Conservation (phyloP, 2,888 invertebrate species). For the Scrobipalpa atriplicella region DNA sequence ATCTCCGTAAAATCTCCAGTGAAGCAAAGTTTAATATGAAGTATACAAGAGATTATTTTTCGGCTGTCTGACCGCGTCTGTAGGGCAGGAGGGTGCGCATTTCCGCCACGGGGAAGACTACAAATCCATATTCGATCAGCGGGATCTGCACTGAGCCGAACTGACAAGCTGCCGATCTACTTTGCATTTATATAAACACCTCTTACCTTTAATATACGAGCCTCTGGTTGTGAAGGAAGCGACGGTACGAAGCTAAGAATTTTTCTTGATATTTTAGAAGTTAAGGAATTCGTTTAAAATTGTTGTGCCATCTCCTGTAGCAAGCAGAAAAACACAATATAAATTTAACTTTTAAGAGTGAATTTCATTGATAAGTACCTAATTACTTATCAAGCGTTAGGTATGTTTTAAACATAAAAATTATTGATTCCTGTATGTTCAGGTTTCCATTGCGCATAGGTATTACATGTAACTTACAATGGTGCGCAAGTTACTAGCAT, state of each 20-base stretch:
- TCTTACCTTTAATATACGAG: conserved; percentile 71
- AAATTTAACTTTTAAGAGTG: too few species aligned
- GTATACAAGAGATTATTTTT: conserved; percentile 68
- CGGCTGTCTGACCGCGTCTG: conserved; percentile 75
- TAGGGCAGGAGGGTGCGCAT: conserved; percentile 65
- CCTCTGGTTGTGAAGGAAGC: conserved; percentile 47
- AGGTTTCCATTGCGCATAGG: too few species aligned
- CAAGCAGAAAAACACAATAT: too few species aligned
- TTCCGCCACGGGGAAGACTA: conserved; percentile 70
- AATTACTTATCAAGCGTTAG: too few species aligned
- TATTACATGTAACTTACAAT: too few species aligned
- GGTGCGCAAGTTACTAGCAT: too few species aligned
- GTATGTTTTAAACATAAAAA: too few species aligned
- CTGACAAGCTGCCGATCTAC: conserved; percentile 81
- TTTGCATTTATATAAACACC: conserved; percentile 83
- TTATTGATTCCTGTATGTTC: too few species aligned
- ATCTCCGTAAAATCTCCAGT: background rate
- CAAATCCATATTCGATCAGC: conserved; percentile 82
- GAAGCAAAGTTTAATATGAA: conserved; percentile 29
- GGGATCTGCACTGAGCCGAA: conserved; percentile 77
- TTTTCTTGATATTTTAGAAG: conserved; percentile 1
- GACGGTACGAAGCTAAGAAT: conserved; percentile 29
- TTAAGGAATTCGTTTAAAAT: background rate
- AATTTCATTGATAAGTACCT: too few species aligned
- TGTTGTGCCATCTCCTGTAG: background rate